phyloP scores from a whole-genome alignment of 2,113 vertebrate genomes.

The Erpornis zantholeuca region DNA sequence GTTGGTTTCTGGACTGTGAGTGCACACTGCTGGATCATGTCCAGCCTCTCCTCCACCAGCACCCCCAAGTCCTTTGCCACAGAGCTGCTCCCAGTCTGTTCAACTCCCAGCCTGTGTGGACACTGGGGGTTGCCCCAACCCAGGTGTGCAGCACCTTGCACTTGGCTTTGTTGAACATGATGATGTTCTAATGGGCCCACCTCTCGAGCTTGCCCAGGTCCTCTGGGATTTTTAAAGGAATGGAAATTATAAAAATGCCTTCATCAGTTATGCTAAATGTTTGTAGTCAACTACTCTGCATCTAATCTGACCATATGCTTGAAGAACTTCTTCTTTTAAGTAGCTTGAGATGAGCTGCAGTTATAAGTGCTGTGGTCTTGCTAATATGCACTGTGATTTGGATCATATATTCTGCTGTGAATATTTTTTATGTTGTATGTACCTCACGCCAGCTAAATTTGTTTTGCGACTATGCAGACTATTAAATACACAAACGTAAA shows the following conservation, averaged over 20 bases:
- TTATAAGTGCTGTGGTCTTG: neutral
- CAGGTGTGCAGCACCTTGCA: neutral
- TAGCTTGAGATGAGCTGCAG: neutral
- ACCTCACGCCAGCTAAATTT: neutral
- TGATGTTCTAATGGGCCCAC: neutral
- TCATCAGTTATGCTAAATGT: neutral
- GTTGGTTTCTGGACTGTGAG: neutral
- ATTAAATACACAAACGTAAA: neutral
- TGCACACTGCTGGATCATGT: neutral
- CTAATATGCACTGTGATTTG: neutral
- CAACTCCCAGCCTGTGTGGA: neutral
- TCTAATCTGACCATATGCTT: neutral
- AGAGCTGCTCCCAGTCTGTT: neutral
- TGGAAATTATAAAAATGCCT: neutral
- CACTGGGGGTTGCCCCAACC: fast-evolving
- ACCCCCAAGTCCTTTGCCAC: neutral
- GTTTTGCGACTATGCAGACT: neutral
- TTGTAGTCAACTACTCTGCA: neutral
- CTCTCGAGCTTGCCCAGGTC: neutral
- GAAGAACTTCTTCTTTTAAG: neutral
- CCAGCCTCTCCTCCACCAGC: neutral
- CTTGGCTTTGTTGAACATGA: neutral
- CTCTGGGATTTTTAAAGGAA: neutral
- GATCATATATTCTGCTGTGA: neutral
- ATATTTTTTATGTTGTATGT: neutral